Percentiles rank a stretch among this genome's conserved stretches.
phyloP scores from a whole-genome alignment of 1,140 invertebrate genomes.

The Notospermus geniculatus region DNA sequence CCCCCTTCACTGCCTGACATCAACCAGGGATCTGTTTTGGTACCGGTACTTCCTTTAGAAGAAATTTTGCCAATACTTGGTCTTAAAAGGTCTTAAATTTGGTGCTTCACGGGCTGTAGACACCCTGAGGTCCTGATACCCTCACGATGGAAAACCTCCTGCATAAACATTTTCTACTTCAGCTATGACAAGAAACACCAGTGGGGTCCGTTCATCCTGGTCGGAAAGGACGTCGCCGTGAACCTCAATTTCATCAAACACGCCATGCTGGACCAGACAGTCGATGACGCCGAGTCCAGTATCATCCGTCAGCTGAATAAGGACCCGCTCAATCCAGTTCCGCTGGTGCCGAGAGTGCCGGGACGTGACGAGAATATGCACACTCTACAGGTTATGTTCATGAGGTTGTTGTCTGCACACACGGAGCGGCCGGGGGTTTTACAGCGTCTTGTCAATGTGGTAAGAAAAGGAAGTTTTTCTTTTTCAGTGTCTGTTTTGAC shows the following conservation, averaged over 20 bases:
- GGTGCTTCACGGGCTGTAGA: too few relatives aligned
- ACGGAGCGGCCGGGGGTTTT: conserved; percentile 33
- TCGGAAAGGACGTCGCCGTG: conserved; percentile 43
- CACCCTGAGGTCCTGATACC: too few relatives aligned
- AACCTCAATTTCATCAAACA: conserved; percentile 37
- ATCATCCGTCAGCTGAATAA: conserved; percentile 29
- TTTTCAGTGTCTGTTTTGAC: too few relatives aligned
- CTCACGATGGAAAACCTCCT: too few relatives aligned
- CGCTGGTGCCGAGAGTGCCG: neutral
- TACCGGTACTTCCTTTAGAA: too few relatives aligned
- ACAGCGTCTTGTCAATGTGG: conserved; percentile 39
- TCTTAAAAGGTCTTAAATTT: too few relatives aligned
- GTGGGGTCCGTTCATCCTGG: conserved; percentile 40
- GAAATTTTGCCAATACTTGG: too few relatives aligned
- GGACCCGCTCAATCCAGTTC: conserved; percentile 36
- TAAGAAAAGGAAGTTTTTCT: conserved; percentile 24
- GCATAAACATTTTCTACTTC: conserved; percentile 5
- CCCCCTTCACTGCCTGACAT: too few relatives aligned
- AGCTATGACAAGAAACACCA: conserved; percentile 32
- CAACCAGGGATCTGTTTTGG: too few relatives aligned
- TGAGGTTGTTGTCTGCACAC: conserved; percentile 30
- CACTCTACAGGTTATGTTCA: conserved; percentile 32
- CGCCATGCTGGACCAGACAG: conserved; percentile 42
- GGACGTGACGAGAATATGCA: conserved; percentile 37
- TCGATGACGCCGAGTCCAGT: conserved; percentile 36